Base-by-base conservation (phyloP, 2,888 invertebrate species). In the Sepiola atlantica region DNA sequence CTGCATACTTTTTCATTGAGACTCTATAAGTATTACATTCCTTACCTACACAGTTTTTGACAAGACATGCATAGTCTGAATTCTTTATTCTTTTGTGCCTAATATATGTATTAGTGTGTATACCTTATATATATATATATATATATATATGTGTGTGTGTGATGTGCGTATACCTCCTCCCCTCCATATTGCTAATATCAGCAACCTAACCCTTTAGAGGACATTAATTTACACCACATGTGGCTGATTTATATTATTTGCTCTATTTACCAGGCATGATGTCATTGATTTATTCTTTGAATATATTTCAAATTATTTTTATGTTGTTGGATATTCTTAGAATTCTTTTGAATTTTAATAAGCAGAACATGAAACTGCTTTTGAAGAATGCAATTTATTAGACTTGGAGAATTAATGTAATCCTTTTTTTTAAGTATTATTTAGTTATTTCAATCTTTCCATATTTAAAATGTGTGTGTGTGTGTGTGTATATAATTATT, bases 11-110 rank as follows among this genome's bases (percentile, higher is more conserved):
- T n/a, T n/a, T 77, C 28, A n/a, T 77, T 77, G 77, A n/a, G n/a
- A n/a, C 14, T n/a, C 77, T 12, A 8, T 0, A n/a, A n/a, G 77
- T 77, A n/a, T 77, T 16, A n/a, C 28, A 77, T 77, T 77, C 77
- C 77, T n/a, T n/a, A 77, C 77, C 16, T 77, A 77, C 28, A 24
- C 61, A 77, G 77, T 16, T 77, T 12, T n/a, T n/a, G n/a, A 77
- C n/a, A 28, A 77, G 77, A 77, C n/a, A 77, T 77, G 77, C 77
- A 77, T 77, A 77, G 77, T 77, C n/a, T n/a, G n/a, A 77, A 77
- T 77, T n/a, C n/a, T 77, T 77, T n/a, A n/a, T n/a, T 55, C n/a
- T n/a, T 28, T 77, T 4, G 12, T n/a, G 28, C 12, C n/a, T 77
- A n/a, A n/a, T 77, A 77, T n/a, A 12, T 77, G n/a, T n/a, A 14